phyloP scores from a whole-genome alignment of 2,113 vertebrate genomes.

The Larimichthys crocea region DNA sequence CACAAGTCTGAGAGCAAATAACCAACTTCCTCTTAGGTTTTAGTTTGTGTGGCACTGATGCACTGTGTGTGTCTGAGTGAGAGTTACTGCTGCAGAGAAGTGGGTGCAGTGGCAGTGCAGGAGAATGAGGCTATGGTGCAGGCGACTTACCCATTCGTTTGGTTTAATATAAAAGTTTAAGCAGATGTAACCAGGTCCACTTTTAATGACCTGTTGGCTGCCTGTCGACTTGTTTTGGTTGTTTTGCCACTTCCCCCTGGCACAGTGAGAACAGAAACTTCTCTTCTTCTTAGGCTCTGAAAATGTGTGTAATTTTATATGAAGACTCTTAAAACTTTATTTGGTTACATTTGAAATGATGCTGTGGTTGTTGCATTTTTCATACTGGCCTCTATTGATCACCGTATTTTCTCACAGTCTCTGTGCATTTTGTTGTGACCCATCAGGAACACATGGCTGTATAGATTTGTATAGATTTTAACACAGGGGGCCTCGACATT shows the following conservation, averaged over 20 bases:
- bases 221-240: no score
- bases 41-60: neutral
- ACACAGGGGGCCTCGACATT: no score
- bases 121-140: neutral
- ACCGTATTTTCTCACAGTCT: no score
- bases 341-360: neutral
- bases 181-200: neutral
- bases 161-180: neutral
- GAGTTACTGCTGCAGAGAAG: neutral
- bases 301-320: neutral
- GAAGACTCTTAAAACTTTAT: neutral
- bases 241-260: neutral
- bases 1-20: slow-evolving; percentile 22
- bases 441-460: no score
- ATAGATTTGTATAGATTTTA: no score
- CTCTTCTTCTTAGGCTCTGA: neutral
- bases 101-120: neutral
- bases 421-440: no score
- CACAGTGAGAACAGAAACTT: neutral
- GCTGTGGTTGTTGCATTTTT: neutral
- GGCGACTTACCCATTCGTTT: neutral
- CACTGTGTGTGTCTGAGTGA: neutral
- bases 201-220: neutral
- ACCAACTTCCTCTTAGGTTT: slow-evolving; percentile 40
- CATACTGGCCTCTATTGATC: neutral